Evolutionary conservation across 1,140 invertebrate genomes (phyloP).

Genomic region (Papilio polyxenes): DNA sequence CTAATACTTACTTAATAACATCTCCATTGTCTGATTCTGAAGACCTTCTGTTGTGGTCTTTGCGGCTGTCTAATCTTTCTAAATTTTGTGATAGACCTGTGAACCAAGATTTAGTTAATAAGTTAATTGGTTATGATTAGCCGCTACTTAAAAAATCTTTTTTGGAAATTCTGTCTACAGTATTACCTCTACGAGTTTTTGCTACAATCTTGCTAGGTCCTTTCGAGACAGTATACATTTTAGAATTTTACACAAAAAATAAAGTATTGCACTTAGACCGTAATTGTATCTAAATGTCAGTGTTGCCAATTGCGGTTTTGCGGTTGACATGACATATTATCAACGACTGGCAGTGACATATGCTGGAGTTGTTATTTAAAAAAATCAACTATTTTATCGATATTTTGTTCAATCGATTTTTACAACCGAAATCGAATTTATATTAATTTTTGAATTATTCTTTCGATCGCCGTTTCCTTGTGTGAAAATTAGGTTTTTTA

Average conservation of each 20-base stretch:
- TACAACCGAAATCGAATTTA: background rate
- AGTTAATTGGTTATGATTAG: slow-evolving; percentile 25
- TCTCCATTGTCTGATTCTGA: slow-evolving; percentile 82
- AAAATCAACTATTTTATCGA: background rate
- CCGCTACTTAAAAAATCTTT: background rate
- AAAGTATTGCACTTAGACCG: slow-evolving; percentile 29
- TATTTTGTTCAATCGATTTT: background rate
- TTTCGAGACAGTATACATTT: slow-evolving; percentile 92
- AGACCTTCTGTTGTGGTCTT: slow-evolving; percentile 83
- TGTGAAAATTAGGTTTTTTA: no score
- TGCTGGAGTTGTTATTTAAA: background rate
- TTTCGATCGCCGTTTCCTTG: no score
- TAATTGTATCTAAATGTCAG: slow-evolving; percentile 35
- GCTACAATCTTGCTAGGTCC: slow-evolving; percentile 92
- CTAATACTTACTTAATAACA: slow-evolving; percentile 79
- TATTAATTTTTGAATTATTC: no score
- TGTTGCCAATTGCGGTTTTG: slow-evolving; percentile 14
- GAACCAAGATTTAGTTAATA: slow-evolving; percentile 59
- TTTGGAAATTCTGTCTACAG: slow-evolving; percentile 7
- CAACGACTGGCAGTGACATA: background rate
- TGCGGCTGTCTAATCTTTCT: slow-evolving; percentile 84
- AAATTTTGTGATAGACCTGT: slow-evolving; percentile 85
- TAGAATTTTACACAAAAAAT: slow-evolving; percentile 68
- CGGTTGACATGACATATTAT: background rate
- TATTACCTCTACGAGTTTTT: slow-evolving; percentile 89